Conservation (phyloP, 2,888 invertebrate species). For the Eumacrocentrus americanus region DNA sequence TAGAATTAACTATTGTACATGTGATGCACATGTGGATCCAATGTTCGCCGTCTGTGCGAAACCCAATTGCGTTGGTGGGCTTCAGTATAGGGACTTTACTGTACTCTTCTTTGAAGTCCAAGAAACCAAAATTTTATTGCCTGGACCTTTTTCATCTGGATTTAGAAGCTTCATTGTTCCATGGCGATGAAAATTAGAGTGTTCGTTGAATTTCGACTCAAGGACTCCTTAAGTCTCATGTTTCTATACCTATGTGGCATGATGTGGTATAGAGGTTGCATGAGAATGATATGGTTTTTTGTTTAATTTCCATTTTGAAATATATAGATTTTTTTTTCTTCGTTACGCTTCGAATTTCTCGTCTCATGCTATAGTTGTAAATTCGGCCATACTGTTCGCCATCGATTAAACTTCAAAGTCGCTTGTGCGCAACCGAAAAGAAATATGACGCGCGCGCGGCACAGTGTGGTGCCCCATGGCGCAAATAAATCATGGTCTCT, state of each 20-base stretch:
- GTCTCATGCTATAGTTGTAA: conserved; percentile 18
- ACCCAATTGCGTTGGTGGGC: conserved; percentile 9
- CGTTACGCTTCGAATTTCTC: conserved; percentile 26
- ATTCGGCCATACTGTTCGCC: conserved; percentile 42
- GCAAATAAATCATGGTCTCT: conserved; percentile 49
- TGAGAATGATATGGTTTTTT: neutral
- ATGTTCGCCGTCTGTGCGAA: neutral
- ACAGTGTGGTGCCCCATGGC: conserved; percentile 44
- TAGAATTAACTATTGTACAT: conserved; percentile 45
- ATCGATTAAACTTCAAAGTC: conserved; percentile 48
- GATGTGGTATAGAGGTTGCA: neutral
- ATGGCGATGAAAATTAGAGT: neutral
- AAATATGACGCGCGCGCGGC: conserved; percentile 28
- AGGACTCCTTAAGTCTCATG: neutral
- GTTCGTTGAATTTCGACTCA: neutral
- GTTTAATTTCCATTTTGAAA: conserved; percentile 3
- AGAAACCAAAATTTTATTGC: too few species aligned
- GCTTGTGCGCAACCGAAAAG: conserved; percentile 26
- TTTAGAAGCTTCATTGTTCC: neutral
- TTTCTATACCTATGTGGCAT: neutral
- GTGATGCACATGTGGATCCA: conserved; percentile 37
- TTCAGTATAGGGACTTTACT: neutral
- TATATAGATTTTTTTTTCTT: conserved; percentile 14
- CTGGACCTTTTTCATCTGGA: too few species aligned
- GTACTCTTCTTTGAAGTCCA: too few species aligned